Evolutionary conservation across 2,113 vertebrate genomes (phyloP).

Genomic region (Strigops habroptila): DNA sequence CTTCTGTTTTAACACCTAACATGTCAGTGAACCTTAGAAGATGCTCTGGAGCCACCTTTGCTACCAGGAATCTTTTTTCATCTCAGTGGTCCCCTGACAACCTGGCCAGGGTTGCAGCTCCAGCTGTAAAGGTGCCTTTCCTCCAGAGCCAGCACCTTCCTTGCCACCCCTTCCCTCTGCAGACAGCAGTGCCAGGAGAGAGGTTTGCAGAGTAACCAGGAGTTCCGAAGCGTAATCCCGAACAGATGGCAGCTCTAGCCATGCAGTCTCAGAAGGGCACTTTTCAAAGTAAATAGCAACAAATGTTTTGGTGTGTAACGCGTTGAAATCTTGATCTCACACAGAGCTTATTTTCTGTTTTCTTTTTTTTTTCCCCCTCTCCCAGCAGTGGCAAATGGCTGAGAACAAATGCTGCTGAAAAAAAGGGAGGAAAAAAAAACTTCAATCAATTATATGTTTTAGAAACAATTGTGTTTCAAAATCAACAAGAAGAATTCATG

Average conservation of each 20-base stretch:
- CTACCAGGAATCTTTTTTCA: not conserved
- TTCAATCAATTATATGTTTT: conserved; percentile 47
- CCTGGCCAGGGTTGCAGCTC: not conserved
- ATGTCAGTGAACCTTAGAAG: not conserved
- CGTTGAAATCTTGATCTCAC: conserved; percentile 62
- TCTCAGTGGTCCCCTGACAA: not conserved
- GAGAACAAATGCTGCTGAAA: conserved; percentile 54
- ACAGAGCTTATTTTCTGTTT: conserved; percentile 24
- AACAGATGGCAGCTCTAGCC: conserved; percentile 68
- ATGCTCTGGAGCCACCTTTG: not conserved
- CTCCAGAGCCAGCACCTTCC: not conserved
- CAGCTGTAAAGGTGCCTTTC: not conserved
- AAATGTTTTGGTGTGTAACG: conserved; percentile 67
- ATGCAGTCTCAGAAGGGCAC: conserved; percentile 53
- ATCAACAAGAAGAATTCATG: conserved; percentile 44
- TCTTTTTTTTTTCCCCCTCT: not conserved
- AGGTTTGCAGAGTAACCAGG: conserved; percentile 38
- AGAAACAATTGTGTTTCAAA: conserved; percentile 52
- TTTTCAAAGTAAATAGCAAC: conserved; percentile 74
- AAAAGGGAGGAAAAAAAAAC: not conserved
- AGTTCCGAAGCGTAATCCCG: conserved; percentile 52
- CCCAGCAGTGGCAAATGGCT: conserved; percentile 31
- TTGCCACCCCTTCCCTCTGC: not conserved
- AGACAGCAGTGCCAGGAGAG: not conserved
- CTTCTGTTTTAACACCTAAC: accelerated